phyloP scores from a whole-genome alignment of 2,113 vertebrate species.

The Cacatua alba region DNA sequence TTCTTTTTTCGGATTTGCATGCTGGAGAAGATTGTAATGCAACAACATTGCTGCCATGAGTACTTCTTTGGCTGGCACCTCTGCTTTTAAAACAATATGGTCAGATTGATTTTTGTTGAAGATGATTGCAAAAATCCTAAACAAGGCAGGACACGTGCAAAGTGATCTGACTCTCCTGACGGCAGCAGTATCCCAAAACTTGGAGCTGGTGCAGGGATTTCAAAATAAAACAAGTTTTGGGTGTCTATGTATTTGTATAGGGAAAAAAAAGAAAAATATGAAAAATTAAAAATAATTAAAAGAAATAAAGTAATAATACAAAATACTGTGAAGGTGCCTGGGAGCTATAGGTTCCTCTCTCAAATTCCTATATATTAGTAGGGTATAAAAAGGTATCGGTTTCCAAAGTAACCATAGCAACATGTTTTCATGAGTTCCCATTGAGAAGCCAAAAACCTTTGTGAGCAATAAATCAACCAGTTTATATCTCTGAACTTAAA shows the following conservation, averaged over 20 bases:
- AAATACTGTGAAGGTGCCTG: not conserved
- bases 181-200: constrained; percentile 5
- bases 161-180: not conserved
- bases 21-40: not conserved
- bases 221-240: constrained; percentile 30
- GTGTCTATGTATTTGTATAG: not conserved
- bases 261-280: not conserved
- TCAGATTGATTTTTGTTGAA: not conserved
- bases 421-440: constrained; percentile 44
- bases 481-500: constrained; percentile 67
- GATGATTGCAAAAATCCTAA: not conserved
- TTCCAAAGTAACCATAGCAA: constrained; percentile 58
- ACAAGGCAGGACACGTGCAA: not conserved
- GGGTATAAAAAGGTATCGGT: not conserved
- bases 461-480: constrained; percentile 48
- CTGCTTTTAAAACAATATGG: not conserved
- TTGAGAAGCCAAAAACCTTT: constrained; percentile 60
- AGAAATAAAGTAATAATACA: not conserved
- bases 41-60: not conserved
- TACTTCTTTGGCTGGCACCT: not conserved
- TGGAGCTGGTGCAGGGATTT: not conserved
- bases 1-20: constrained; percentile 17
- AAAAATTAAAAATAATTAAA: not conserved
- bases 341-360: not conserved
- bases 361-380: constrained; percentile 8